Base-by-base conservation (phyloP, 2,888 invertebrate species). In the Desoria tigrina region DNA sequence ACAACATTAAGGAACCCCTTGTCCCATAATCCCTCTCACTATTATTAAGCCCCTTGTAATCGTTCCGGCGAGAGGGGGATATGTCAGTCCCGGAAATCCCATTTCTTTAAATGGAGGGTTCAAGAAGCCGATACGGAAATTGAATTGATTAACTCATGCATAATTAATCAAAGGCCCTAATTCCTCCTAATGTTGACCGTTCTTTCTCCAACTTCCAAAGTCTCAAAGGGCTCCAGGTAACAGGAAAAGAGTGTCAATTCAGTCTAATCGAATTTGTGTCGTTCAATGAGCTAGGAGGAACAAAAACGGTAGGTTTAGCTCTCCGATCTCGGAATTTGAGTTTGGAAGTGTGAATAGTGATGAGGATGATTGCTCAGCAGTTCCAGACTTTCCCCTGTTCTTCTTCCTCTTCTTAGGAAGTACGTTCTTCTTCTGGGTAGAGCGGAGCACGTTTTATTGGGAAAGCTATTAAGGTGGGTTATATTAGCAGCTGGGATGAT, bases 391-490 rank as follows among this genome's bases (percentile, higher is more conserved):
- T 49, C 9, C 7, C 49, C 21, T 23, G 7, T 49, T 49, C n/a
- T 39, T 14, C n/a, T n/a, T n/a, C n/a, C n/a, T n/a, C n/a, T n/a
- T n/a, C n/a, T n/a, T n/a, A n/a, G n/a, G 45, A 11, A 32, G 32
- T 45, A n/a, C 16, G n/a, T 6, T 11, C 6, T 45, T 18, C 16
- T 6, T 11, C 9, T 6, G 21, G 21, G 16, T 6, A 16, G n/a
- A 9, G 24, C 9, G 26, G 26, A 14, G 57, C 57, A 57, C 57
- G 57, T 57, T 57, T 57, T 57, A 57, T 57, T 57, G 57, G 21
- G 24, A 21, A 23, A 42, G 23, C 57, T 57, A 57, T 57, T 57
- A 57, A 57, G 57, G 57, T 57, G 57, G 57, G 39, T 57, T 37
- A 42, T 57, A 57, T 42, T 23, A 57, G 39, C 42, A 42, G 42